Evolutionary conservation across 2,113 vertebrate genomes (phyloP), one percentile per base, ranked within the genome.

Genomic region (Esox niger): DNA sequence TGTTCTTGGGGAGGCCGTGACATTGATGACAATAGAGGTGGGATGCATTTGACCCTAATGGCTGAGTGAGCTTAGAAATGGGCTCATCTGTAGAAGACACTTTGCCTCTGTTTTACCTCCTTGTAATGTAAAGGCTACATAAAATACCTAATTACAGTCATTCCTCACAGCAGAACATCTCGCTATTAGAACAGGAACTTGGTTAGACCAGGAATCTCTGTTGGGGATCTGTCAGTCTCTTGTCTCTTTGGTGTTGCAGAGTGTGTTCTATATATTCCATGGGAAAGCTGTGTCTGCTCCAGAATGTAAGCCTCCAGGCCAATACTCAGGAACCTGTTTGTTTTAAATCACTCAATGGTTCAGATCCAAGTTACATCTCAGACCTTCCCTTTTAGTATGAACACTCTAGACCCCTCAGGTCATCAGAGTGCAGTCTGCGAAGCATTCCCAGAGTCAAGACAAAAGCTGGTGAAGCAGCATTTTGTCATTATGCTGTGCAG

Each of bases 21-120:
- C 76, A 54, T 87, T 88, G 35, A 88, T 86, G 70, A 89, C 85
- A 71, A 88, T 86, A 46, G 85, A 83, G 66, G 83, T 68, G 9
- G 84, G 76, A 67, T 76, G 75, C 23, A 66, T 2, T 33, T 83
- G 81, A 21, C 75, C 84, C 47, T 87, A 76, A 25, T 71, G 64
- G 52, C 21, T 84, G 64, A 73, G 2, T 17, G 79, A 70, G 35
- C 43, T 77, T 0, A 60, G 32, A 55, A 59, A 55, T 74, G n/a
- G n/a, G n/a, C 82, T 83, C 57, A 58, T 17, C 31, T 20, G 52
- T 8, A 59, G 47, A n/a, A 49, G 30, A n/a, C n/a, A n/a, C n/a
- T n/a, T n/a, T n/a, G n/a, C n/a, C n/a, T n/a, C n/a, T n/a, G n/a
- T n/a, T n/a, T n/a, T n/a, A n/a, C n/a, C n/a, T n/a, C n/a, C n/a